Percentiles rank a stretch among this genome's conserved stretches.
These are phyloP conservation scores for Carposina sasakii DNA, from an alignment of 1,140 invertebrate genomes.

Conservation along the genomic window DNA sequence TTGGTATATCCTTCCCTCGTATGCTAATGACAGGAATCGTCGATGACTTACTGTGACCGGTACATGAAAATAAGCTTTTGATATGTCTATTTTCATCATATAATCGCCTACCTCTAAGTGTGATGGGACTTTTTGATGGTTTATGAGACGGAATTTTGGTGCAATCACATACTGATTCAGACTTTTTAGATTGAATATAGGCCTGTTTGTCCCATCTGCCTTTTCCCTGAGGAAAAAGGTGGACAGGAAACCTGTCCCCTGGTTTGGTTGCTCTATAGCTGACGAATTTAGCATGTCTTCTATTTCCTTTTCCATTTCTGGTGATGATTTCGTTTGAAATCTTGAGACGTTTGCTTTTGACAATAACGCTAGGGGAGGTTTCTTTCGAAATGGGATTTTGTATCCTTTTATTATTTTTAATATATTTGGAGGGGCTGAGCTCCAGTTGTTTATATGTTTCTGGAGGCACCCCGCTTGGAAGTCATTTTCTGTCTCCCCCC, in stretches of 20 bases:
- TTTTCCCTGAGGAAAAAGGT: conserved; percentile 28
- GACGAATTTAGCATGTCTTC: not conserved
- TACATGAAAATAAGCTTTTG: conserved; percentile 26
- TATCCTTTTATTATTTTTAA: conserved; percentile 11
- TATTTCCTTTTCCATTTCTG: conserved; percentile 6
- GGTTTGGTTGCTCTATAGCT: not conserved
- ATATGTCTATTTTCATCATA: conserved; percentile 17
- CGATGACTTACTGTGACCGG: conserved; percentile 17
- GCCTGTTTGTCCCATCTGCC: conserved; percentile 18
- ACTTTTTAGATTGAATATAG: conserved; percentile 26
- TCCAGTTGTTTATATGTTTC: not conserved
- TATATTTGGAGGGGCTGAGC: not conserved
- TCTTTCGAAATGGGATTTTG: conserved; percentile 11
- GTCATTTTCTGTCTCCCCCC: not conserved
- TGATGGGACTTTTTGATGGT: conserved; percentile 14
- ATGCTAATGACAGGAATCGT: conserved; percentile 19
- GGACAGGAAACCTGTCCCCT: conserved; percentile 24
- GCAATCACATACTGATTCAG: conserved; percentile 22
- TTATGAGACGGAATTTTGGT: conserved; percentile 23
- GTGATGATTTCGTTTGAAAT: not conserved
- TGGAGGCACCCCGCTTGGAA: conserved; percentile 3
- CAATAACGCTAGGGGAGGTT: no score
- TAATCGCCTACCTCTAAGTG: conserved; percentile 9
- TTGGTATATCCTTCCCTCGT: conserved; percentile 12
- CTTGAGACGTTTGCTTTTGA: not conserved